These are phyloP conservation scores for Silurus lanzhouensis DNA, from an alignment of 2,797 vertebrate genomes.

Conservation along the genomic window DNA sequence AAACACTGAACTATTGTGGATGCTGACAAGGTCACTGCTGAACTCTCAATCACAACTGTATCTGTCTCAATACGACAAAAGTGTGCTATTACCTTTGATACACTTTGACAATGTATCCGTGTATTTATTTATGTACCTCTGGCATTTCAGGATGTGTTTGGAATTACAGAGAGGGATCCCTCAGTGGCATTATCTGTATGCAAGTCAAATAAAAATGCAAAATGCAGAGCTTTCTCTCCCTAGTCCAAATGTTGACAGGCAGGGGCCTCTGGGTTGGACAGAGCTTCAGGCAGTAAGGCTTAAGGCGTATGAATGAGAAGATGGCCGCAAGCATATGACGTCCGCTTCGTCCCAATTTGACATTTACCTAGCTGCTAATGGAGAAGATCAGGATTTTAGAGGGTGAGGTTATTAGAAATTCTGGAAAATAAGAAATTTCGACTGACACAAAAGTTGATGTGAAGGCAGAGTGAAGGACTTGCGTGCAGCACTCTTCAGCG, in stretches of 20 bases:
- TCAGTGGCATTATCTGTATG: slow-evolving; percentile 11
- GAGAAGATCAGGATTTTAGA: slow-evolving; percentile 25
- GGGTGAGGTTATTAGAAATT: neutral
- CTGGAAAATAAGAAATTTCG: neutral
- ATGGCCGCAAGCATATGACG: slow-evolving; percentile 16
- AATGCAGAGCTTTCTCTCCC: slow-evolving; percentile 11
- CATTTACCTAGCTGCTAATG: slow-evolving; percentile 18
- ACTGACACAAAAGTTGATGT: neutral
- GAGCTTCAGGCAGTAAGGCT: slow-evolving; percentile 58
- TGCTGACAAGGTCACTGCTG: slow-evolving; percentile 62
- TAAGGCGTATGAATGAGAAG: slow-evolving; percentile 68
- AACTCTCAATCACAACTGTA: slow-evolving; percentile 13
- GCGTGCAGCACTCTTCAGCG: neutral
- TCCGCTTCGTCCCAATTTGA: slow-evolving; percentile 23
- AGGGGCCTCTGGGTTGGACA: slow-evolving; percentile 52
- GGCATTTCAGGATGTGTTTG: neutral
- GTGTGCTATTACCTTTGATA: slow-evolving; percentile 5
- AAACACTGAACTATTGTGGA: slow-evolving; percentile 58
- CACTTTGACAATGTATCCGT: slow-evolving; percentile 14
- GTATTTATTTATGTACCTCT: slow-evolving; percentile 17
- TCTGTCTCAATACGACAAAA: slow-evolving; percentile 26
- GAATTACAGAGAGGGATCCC: slow-evolving; percentile 22
- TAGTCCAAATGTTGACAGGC: slow-evolving; percentile 31
- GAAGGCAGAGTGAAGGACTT: neutral
- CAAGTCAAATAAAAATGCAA: slow-evolving; percentile 46